Evolutionary conservation across 2,888 invertebrate genomes (phyloP), one percentile per base, ranked within the genome.

Genomic region (Pasiphila rectangulata): DNA sequence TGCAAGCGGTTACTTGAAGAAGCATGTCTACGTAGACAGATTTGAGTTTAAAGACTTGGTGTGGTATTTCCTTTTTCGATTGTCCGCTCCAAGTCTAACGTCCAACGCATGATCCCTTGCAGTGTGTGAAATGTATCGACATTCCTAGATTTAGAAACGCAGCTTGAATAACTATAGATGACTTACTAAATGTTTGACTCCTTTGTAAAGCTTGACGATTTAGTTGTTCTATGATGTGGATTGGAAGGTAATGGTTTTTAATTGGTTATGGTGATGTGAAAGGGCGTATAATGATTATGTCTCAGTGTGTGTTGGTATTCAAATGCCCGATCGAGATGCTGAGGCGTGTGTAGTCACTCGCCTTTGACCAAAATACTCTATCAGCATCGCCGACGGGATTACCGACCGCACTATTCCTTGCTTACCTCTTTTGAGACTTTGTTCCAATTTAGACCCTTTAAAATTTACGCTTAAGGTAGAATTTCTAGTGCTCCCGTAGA

Each of bases 221-320:
- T 88, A 86, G 87, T 82, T 80, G 79, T 79, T 81, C 85, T 83
- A 72, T 73, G 72, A 83, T 83, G 80, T 88, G 88, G 88, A 88
- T 86, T 88, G 83, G 77, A 85, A 88, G 87, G 88, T 87, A 87
- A 88, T 83, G 77, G 78, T 77, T 83, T 87, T 86, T 79, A 79
- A 79, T 84, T 87, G 85, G 83, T 85, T 83, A 75, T 86, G 85
- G 76, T 80, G 83, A 83, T 84, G 79, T 85, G 80, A 81, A 84
- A 83, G 85, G 82, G 81, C 81, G 82, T 83, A 77, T 72, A 80
- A 19, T 79, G 75, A 77, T 78, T 63, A 72, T 77, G 72, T 78
- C 69, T 83, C 76, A 79, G 85, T 87, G 87, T 91, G 92, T 92
- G 92, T 92, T 92, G 92, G 92, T 92, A 92, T 92, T 92, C 92